Conservation (phyloP, 2,888 invertebrate genomes). For the Sesia bembeciformis region DNA sequence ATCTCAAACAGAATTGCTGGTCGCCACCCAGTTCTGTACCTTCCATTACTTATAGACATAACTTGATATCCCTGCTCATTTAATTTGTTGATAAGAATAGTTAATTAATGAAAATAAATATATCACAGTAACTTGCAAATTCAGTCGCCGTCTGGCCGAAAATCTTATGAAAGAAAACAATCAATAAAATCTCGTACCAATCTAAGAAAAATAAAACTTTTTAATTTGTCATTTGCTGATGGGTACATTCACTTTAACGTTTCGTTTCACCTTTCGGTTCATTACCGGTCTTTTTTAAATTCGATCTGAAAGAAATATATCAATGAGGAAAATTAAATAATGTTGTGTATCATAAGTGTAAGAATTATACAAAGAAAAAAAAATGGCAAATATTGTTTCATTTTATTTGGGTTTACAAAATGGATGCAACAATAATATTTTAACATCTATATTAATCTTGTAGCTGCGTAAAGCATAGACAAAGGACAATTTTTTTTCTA, state of each 20-base stretch:
- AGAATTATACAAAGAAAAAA: no score
- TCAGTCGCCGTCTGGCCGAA: constrained; percentile 75
- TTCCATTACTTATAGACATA: constrained; percentile 76
- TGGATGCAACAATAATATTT: no score
- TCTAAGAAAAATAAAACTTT: constrained; percentile 75
- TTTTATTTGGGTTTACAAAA: no score
- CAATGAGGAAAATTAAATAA: no score
- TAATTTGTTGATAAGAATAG: constrained; percentile 74
- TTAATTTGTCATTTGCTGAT: constrained; percentile 72
- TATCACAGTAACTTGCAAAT: constrained; percentile 75
- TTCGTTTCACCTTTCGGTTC: constrained; percentile 36
- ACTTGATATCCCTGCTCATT: constrained; percentile 75
- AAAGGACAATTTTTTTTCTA: no score
- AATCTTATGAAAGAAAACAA: constrained; percentile 75
- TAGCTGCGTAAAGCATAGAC: no score
- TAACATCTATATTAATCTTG: no score
- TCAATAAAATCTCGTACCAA: constrained; percentile 76
- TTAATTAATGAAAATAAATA: constrained; percentile 73
- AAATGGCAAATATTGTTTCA: no score
- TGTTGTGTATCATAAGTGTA: no score
- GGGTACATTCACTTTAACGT: constrained; percentile 72
- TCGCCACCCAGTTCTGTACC: constrained; percentile 78
- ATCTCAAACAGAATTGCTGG: constrained; percentile 91
- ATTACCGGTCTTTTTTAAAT: background rate
- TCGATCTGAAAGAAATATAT: no score